These are phyloP conservation scores for Tetragonula clypearis DNA, from an alignment of 1,140 invertebrate species.

Conservation along the genomic window DNA sequence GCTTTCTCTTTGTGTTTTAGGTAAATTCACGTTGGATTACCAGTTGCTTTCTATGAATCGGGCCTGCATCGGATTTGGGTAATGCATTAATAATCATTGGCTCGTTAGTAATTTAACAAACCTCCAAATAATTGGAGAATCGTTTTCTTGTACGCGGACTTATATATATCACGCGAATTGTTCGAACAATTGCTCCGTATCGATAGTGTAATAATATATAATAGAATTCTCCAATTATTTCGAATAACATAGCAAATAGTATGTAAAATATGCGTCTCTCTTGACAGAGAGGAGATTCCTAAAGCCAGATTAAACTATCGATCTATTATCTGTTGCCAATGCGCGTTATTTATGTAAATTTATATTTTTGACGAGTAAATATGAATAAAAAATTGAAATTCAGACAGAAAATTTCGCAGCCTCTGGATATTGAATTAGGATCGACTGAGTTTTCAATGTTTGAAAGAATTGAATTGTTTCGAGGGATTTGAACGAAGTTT, in stretches of 20 bases:
- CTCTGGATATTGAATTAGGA: no score
- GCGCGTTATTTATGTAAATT: no score
- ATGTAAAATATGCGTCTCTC: not conserved
- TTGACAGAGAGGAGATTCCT: no score
- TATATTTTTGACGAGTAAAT: no score
- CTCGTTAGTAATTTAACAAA: not conserved
- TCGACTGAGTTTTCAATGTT: no score
- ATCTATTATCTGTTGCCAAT: not conserved
- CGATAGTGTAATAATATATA: not conserved
- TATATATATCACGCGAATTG: not conserved
- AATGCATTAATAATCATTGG: not conserved
- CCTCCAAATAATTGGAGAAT: not conserved
- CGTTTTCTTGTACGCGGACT: not conserved
- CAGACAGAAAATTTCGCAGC: no score
- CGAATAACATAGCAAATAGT: not conserved
- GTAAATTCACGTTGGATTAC: not conserved
- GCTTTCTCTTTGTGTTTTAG: slow-evolving; percentile 52
- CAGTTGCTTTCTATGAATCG: not conserved
- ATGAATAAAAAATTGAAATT: no score
- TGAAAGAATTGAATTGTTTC: no score
- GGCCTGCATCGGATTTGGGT: not conserved
- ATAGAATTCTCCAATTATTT: not conserved
- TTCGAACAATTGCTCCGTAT: not conserved
- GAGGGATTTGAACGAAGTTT: no score
- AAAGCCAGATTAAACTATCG: not conserved